Conservation (phyloP, 1,140 invertebrate species). For the Trinorchestia longiramus region DNA sequence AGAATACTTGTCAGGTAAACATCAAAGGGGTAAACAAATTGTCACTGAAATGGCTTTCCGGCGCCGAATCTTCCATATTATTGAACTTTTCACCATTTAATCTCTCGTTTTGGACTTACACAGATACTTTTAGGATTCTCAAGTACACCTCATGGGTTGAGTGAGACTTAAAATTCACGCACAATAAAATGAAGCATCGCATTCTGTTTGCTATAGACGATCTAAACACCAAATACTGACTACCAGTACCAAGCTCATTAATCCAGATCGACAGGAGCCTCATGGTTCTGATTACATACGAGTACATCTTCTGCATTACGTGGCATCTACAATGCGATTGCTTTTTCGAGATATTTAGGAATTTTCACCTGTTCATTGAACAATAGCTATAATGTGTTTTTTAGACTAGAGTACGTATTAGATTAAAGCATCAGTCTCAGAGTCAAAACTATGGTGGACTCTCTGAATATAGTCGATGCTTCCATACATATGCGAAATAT, state of each 20-base stretch:
- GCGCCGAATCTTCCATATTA: neutral
- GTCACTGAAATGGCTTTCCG: neutral
- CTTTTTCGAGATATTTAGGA: neutral
- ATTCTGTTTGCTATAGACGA: neutral
- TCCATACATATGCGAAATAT: neutral
- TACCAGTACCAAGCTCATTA: neutral
- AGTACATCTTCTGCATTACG: too few species aligned
- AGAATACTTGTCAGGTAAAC: neutral
- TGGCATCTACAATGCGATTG: too few species aligned
- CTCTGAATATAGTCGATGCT: neutral
- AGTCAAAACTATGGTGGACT: neutral
- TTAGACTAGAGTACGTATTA: neutral
- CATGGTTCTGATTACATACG: neutral
- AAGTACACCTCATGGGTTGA: neutral
- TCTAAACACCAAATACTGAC: neutral
- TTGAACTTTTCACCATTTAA: neutral
- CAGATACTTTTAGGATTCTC: neutral
- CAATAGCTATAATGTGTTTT: neutral
- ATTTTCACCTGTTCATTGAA: neutral
- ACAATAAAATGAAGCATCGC: neutral
- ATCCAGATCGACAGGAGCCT: neutral
- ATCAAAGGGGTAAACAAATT: neutral
- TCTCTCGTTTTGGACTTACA: neutral
- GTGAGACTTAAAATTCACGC: neutral
- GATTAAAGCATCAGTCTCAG: neutral